These are phyloP conservation scores for Limenitis arthemis DNA, from an alignment of 2,888 invertebrate species.

Conservation along the genomic window DNA sequence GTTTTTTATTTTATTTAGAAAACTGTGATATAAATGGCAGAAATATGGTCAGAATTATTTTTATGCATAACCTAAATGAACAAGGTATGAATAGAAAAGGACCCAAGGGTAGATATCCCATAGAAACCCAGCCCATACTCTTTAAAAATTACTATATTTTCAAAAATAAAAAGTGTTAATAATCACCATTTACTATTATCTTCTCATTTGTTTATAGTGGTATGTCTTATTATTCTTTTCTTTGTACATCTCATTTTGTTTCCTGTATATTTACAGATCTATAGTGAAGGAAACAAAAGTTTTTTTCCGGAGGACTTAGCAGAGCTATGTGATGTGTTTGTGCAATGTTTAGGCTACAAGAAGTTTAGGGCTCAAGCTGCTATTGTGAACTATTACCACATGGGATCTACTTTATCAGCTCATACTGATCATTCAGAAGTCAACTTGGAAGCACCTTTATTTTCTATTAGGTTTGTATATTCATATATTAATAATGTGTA, in stretches of 20 bases:
- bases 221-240: too few species aligned
- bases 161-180: too few species aligned
- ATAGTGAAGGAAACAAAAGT: slow-evolving; percentile 76
- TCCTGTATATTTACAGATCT: slow-evolving; percentile 65
- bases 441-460: slow-evolving; percentile 87
- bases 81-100: too few species aligned
- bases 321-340: slow-evolving; percentile 75
- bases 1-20: too few species aligned
- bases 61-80: too few species aligned
- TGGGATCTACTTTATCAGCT: slow-evolving; percentile 92
- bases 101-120: too few species aligned
- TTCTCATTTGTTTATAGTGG: too few species aligned
- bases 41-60: too few species aligned
- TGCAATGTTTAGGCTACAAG: slow-evolving; percentile 68
- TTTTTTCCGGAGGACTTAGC: slow-evolving; percentile 83
- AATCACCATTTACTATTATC: too few species aligned
- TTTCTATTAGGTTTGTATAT: slow-evolving; percentile 83
- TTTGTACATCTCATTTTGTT: not conserved
- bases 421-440: slow-evolving; percentile 96
- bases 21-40: too few species aligned
- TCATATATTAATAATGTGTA: not conserved
- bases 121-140: too few species aligned
- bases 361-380: slow-evolving; percentile 90
- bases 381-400: slow-evolving; percentile 96
- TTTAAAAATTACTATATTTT: too few species aligned